phyloP scores from a whole-genome alignment of 2,888 invertebrate species.

The Cheilosia variabilis region DNA sequence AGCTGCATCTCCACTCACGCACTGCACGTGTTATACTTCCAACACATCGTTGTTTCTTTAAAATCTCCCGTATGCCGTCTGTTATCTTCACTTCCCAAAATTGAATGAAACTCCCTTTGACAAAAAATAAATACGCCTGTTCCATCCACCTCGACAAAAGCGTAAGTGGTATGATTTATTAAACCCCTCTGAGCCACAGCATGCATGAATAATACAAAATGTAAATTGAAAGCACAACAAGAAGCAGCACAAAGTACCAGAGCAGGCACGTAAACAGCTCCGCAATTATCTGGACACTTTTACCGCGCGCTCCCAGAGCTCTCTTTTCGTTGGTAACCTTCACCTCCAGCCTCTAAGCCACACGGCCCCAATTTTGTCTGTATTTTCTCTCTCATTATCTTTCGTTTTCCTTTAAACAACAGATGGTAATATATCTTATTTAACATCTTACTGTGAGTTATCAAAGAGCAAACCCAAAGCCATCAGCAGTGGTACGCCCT shows the following conservation, averaged over 20 bases:
- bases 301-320: slow-evolving; percentile 3
- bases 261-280: neutral
- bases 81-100: no score
- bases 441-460: neutral
- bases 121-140: neutral
- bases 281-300: slow-evolving; percentile 50
- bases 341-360: slow-evolving; percentile 5
- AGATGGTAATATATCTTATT: slow-evolving; percentile 39
- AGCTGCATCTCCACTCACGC: no score
- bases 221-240: slow-evolving; percentile 8
- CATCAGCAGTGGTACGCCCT: slow-evolving; percentile 17
- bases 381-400: slow-evolving; percentile 4
- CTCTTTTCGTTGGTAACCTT: slow-evolving; percentile 18
- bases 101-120: neutral
- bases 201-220: slow-evolving; percentile 40
- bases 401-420: slow-evolving; percentile 20
- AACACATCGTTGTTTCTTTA: no score
- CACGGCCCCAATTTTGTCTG: neutral
- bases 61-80: no score
- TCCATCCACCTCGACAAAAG: neutral
- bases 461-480: slow-evolving; percentile 34
- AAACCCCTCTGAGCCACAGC: slow-evolving; percentile 10
- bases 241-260: neutral
- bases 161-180: slow-evolving; percentile 26
- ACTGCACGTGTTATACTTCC: no score